A percentile compares a stretch with the other conserved stretches of the same genome.
phyloP scores from a whole-genome alignment of 2,888 invertebrate species.

The Rotaria socialis region DNA sequence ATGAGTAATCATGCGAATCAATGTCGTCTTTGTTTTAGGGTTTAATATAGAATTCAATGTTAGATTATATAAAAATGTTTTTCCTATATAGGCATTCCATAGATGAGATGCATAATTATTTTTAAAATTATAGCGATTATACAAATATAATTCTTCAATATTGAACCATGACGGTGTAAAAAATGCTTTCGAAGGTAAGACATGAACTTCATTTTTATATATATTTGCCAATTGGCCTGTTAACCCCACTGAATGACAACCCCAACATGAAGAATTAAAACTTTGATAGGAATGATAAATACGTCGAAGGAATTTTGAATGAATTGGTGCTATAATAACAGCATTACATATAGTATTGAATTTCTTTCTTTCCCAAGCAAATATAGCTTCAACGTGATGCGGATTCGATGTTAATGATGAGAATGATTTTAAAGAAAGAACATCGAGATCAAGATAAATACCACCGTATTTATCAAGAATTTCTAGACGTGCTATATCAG shows the following conservation, averaged over 20 bases:
- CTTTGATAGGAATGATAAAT: conserved; percentile 14
- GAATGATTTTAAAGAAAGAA: conserved; percentile 48
- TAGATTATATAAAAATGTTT: neutral
- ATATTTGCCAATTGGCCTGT: neutral
- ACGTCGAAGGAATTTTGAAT: conserved; percentile 4
- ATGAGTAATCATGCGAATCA: conserved; percentile 5
- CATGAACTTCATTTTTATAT: neutral
- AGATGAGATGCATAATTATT: conserved; percentile 21
- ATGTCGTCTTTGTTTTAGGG: neutral
- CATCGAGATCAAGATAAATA: conserved; percentile 49
- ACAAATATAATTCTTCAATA: neutral
- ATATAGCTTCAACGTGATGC: neutral
- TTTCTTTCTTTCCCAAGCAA: neutral
- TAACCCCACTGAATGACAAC: neutral
- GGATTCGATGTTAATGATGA: neutral
- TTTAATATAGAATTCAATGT: neutral
- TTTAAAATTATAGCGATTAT: neutral
- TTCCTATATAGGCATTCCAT: conserved; percentile 5
- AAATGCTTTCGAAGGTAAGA: neutral
- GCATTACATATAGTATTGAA: conserved; percentile 1
- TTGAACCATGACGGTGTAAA: neutral
- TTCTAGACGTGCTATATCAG: conserved; percentile 49
- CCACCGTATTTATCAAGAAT: conserved; percentile 49
- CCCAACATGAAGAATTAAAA: conserved; percentile 25
- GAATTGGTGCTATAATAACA: neutral